Evolutionary conservation across 1,140 invertebrate species (phyloP).

Genomic region (Zaprionus africanus): DNA sequence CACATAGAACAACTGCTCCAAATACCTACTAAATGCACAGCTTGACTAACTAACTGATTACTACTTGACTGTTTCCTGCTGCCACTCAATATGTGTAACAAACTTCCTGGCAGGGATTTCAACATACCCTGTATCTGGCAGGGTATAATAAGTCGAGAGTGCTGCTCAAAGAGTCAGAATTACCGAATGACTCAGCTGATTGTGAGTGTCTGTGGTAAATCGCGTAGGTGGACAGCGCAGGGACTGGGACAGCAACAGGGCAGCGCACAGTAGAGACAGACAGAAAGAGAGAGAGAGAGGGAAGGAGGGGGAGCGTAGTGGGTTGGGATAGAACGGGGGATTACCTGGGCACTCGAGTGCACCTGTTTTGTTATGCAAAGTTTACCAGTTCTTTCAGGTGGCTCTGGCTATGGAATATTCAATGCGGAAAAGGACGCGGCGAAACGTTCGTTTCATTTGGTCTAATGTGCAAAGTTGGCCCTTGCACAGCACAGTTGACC

Average conservation of each 20-base stretch:
- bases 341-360: conserved; percentile 39
- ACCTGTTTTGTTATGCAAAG: conserved; percentile 75
- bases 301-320: neutral
- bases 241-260: conserved; percentile 8
- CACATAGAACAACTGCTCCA: neutral
- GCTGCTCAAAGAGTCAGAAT: conserved; percentile 13
- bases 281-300: neutral
- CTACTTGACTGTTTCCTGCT: neutral
- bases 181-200: conserved; percentile 44
- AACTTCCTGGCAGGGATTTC: neutral
- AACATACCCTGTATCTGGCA: neutral
- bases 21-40: neutral
- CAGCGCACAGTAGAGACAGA: conserved; percentile 11
- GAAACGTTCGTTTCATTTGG: conserved; percentile 47
- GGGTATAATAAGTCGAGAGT: conserved; percentile 17
- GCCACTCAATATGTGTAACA: neutral
- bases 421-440: conserved; percentile 37
- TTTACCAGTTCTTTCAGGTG: conserved; percentile 59
- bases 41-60: neutral
- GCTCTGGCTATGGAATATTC: conserved; percentile 49
- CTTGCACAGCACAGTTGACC: conserved; percentile 39
- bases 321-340: neutral
- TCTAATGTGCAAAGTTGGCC: conserved; percentile 50
- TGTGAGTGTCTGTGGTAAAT: conserved; percentile 28
- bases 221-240: conserved; percentile 27